These are phyloP conservation scores for Dolichallabes microphthalmus DNA, from an alignment of 2,113 vertebrate species.

Conservation along the genomic window DNA sequence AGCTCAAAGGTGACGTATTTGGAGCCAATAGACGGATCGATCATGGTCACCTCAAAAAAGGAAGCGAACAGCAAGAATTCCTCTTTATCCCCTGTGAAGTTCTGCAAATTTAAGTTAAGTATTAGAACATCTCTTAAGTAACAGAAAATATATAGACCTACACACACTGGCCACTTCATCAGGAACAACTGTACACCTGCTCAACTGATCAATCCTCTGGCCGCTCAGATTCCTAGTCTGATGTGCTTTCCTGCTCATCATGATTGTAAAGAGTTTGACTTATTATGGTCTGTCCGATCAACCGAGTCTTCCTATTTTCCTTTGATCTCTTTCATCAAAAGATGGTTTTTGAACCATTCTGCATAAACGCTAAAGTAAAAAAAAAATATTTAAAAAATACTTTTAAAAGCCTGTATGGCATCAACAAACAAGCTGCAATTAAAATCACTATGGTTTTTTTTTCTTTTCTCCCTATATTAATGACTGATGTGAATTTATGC, in stretches of 20 bases:
- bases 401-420: not conserved
- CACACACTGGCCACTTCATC: not conserved
- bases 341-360: not conserved
- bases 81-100: constrained; percentile 77
- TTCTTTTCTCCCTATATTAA: not conserved
- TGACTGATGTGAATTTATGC: not conserved
- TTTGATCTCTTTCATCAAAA: not conserved
- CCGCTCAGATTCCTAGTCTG: not conserved
- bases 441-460: not conserved
- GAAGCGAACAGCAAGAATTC: constrained; percentile 88
- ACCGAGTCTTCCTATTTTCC: not conserved
- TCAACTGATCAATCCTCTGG: not conserved
- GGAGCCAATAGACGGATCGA: constrained; percentile 77
- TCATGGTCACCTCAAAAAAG: constrained; percentile 91
- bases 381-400: too few relatives aligned
- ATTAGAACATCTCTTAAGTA: not conserved
- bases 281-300: not conserved
- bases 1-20: constrained; percentile 84
- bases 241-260: not conserved
- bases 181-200: not conserved
- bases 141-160: not conserved
- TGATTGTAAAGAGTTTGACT: not conserved
- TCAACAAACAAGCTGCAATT: not conserved
- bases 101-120: constrained; percentile 63
- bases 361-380: not conserved